Percentiles rank a stretch among this genome's conserved stretches.
Conservation (phyloP, 2,113 vertebrate species). For the Turnix velox region DNA sequence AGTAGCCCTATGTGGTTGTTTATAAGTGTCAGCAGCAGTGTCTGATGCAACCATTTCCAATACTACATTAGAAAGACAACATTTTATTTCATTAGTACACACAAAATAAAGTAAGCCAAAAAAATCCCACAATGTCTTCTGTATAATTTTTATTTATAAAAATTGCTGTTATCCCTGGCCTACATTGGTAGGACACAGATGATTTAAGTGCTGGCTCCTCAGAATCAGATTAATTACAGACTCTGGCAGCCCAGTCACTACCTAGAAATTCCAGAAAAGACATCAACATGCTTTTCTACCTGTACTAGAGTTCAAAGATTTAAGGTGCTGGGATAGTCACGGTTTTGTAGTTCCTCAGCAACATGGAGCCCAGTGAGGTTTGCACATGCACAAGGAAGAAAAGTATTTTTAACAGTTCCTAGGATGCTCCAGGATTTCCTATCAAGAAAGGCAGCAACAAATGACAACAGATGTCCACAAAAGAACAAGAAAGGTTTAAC, state of each 20-base stretch:
- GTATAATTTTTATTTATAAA: neutral
- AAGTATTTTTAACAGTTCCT: neutral
- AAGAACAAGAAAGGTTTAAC: neutral
- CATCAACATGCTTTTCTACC: neutral
- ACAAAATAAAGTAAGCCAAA: neutral
- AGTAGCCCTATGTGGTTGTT: neutral
- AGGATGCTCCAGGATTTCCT: neutral
- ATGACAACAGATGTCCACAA: neutral
- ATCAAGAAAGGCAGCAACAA: neutral
- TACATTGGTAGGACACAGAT: neutral
- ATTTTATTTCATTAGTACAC: neutral
- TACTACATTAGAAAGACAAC: neutral
- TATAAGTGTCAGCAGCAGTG: neutral
- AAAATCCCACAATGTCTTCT: accelerated
- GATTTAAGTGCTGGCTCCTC: neutral
- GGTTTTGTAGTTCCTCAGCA: neutral
- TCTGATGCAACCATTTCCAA: neutral
- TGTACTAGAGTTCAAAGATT: neutral
- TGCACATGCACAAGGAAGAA: neutral
- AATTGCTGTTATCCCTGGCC: neutral
- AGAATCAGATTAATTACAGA: neutral
- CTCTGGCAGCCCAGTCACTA: neutral
- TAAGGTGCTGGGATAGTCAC: neutral
- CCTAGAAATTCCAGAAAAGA: neutral
- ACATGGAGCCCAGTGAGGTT: neutral